Base-by-base conservation (phyloP, 2,113 vertebrate species). In the Cromileptes altivelis region DNA sequence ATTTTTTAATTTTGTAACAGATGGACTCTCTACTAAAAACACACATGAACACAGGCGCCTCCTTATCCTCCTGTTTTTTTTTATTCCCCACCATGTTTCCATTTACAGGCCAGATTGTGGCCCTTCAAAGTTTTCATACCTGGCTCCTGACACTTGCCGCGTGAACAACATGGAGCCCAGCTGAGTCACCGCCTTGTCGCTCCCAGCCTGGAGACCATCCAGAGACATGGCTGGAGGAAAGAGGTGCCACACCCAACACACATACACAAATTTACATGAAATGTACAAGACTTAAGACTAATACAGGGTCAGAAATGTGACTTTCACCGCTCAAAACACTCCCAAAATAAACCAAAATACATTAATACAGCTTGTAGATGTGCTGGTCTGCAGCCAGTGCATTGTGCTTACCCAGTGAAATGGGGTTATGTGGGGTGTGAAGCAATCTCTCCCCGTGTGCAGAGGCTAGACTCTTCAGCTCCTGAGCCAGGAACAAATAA, bases 141-240 rank as follows among this genome's bases (percentile, higher is more conserved):
- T 98, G 81, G 98, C 98, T 89, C 98, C 98, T 27, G 98, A 99
- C 92, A 99, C 98, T 76, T 99, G 98, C 90, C 98, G 96, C 70
- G 97, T 99, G 93, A 99, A 99, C 89, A 99, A 93, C 98, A 99
- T 99, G 53, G 98, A 99, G 90, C 98, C 98, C 61, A 99, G 96
- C 69, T 97, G 96, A 27, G 98, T 99, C 90, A 98, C 94, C 8
- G 96, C 96, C 84, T 81, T 93, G 70, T 91, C 90, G 13, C 80
- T 87, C 17, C 85, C 82, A n/a, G 94, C 89, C 93, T 96, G 95
- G 33, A 99, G 93, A 69, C 93, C 92, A 70, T 94, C 94, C 83
- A 99, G 93, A 9, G 98, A 98, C 96, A 99, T 92, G 10, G 98
- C 98, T 99, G 81, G 81, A 80, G 45, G 21, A 74, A 53, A 78